Conservation (phyloP, 2,797 vertebrate genomes). For the Myotis vivesi region DNA sequence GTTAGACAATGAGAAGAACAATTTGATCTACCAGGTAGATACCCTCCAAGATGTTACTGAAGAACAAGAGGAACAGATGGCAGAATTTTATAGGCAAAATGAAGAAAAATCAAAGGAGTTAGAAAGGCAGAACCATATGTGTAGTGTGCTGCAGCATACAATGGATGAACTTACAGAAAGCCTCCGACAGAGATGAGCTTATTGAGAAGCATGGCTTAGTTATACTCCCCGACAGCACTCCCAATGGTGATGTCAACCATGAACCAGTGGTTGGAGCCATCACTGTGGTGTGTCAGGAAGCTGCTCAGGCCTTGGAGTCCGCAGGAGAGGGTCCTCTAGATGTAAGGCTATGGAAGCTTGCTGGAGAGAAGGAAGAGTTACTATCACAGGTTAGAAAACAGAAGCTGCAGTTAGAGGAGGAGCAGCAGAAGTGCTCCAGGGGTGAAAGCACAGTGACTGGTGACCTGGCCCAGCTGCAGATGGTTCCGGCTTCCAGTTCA, state of each 20-base stretch:
- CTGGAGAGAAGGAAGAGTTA: slow-evolving; percentile 96
- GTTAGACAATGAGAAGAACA: slow-evolving; percentile 97
- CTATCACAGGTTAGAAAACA: slow-evolving; percentile 93
- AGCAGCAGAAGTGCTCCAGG: slow-evolving; percentile 91
- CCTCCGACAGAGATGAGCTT: slow-evolving; percentile 96
- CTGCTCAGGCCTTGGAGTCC: slow-evolving; percentile 95
- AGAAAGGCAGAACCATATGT: slow-evolving; percentile 96
- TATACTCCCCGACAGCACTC: slow-evolving; percentile 94
- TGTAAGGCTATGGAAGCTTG: slow-evolving; percentile 96
- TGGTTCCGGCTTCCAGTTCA: slow-evolving; percentile 95
- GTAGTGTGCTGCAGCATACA: slow-evolving; percentile 93
- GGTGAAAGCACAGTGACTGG: slow-evolving; percentile 87
- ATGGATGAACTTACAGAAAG: slow-evolving; percentile 97
- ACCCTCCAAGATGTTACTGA: slow-evolving; percentile 97
- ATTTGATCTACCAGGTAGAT: slow-evolving; percentile 98
- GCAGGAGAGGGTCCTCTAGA: slow-evolving; percentile 96
- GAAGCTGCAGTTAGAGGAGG: slow-evolving; percentile 96
- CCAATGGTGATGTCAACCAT: slow-evolving; percentile 92
- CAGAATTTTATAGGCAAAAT: slow-evolving; percentile 93
- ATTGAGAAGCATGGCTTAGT: slow-evolving; percentile 98
- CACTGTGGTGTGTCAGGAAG: slow-evolving; percentile 95
- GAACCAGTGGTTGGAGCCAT: slow-evolving; percentile 90
- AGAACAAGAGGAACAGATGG: slow-evolving; percentile 96
- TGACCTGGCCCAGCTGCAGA: slow-evolving; percentile 91
- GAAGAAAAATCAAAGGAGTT: slow-evolving; percentile 97